Conservation (phyloP, 1,140 invertebrate species). For the Drosophila biarmipes region DNA sequence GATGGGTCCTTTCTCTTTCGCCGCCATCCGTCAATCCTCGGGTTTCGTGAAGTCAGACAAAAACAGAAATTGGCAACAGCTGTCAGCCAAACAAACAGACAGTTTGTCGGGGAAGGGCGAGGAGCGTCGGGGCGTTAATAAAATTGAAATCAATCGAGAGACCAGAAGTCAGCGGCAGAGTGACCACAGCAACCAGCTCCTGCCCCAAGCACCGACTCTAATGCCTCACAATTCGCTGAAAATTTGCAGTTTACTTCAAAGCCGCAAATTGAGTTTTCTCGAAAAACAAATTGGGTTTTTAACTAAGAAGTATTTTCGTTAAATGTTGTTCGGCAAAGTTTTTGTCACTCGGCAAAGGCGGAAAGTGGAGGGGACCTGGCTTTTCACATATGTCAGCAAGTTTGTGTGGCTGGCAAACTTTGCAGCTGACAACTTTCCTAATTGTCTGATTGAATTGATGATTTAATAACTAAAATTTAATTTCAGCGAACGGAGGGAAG, state of each 20-base stretch:
- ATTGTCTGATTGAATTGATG: conserved; percentile 84
- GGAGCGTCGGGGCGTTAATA: conserved; percentile 62
- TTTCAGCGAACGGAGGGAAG: conserved; percentile 38
- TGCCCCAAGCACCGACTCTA: conserved; percentile 3
- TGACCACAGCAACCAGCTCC: conserved; percentile 25
- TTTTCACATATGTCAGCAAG: conserved; percentile 69
- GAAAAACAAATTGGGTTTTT: conserved; percentile 64
- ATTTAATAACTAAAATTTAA: conserved; percentile 84
- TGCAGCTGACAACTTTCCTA: conserved; percentile 73
- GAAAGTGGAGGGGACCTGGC: conserved; percentile 22
- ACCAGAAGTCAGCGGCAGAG: not conserved
- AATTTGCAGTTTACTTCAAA: conserved; percentile 34
- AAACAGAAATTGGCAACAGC: conserved; percentile 47
- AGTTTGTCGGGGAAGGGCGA: conserved; percentile 3
- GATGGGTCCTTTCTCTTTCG: not conserved
- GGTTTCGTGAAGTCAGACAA: conserved; percentile 17
- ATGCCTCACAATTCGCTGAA: conserved; percentile 5
- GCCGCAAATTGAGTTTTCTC: conserved; percentile 55
- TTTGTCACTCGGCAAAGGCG: conserved; percentile 31
- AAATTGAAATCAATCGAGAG: conserved; percentile 74
- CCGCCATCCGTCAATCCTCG: conserved; percentile 26
- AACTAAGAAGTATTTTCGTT: conserved; percentile 50
- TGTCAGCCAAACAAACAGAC: conserved; percentile 46
- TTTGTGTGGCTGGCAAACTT: conserved; percentile 68
- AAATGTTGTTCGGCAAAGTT: conserved; percentile 52